These are phyloP conservation scores for Drepana falcataria DNA, from an alignment of 2,888 invertebrate genomes.

Conservation along the genomic window DNA sequence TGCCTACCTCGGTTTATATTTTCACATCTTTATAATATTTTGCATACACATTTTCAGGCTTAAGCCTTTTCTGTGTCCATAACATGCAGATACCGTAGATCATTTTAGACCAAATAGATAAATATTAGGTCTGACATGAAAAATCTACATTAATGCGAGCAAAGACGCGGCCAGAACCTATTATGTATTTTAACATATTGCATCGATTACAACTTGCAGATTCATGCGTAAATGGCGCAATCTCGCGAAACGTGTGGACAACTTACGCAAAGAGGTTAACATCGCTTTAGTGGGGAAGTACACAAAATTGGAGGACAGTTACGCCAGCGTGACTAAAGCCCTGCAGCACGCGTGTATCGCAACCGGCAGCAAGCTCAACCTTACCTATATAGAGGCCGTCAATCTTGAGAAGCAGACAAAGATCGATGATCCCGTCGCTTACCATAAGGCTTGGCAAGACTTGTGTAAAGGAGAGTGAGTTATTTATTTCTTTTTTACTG, in stretches of 20 bases:
- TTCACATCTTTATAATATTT: too few relatives aligned
- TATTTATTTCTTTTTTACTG: neutral
- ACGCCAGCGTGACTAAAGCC: slow-evolving; percentile 97
- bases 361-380: slow-evolving; percentile 88
- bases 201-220: slow-evolving; percentile 41
- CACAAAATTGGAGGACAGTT: slow-evolving; percentile 96
- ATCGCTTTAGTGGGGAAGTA: slow-evolving; percentile 98
- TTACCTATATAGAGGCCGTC: slow-evolving; percentile 95
- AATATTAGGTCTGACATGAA: too few relatives aligned
- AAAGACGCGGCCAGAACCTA: too few relatives aligned
- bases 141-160: too few relatives aligned
- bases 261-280: slow-evolving; percentile 88
- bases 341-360: slow-evolving; percentile 95
- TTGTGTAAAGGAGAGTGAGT: slow-evolving; percentile 91
- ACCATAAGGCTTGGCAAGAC: slow-evolving; percentile 96
- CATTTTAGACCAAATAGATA: too few relatives aligned
- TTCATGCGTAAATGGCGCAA: slow-evolving; percentile 95
- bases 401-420: slow-evolving; percentile 88
- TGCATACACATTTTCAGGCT: too few relatives aligned
- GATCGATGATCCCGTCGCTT: slow-evolving; percentile 86
- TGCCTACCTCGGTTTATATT: too few relatives aligned
- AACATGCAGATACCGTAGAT: too few relatives aligned
- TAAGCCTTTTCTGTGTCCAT: too few relatives aligned
- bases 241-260: slow-evolving; percentile 90
- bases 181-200: neutral